These are phyloP conservation scores for Dolichotis patagonum DNA, from an alignment of 2,113 vertebrate genomes.

Conservation along the genomic window DNA sequence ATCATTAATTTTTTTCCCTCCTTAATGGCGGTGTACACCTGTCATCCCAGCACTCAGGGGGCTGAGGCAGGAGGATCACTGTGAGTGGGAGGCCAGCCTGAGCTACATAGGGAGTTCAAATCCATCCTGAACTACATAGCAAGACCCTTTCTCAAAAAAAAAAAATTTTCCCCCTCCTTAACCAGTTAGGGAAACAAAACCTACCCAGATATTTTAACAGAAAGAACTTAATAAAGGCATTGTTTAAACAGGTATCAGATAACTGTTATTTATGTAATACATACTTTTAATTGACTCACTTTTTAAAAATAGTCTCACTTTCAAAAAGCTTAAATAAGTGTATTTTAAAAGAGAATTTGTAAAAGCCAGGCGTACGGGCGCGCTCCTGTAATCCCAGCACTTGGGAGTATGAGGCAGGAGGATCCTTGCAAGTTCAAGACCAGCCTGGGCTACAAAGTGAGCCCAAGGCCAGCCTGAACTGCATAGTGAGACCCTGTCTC, in stretches of 20 bases:
- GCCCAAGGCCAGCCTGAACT: too few species aligned
- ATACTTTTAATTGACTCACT: neutral
- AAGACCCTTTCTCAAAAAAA: neutral
- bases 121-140: neutral
- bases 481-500: too few species aligned
- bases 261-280: neutral
- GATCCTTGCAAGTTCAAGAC: too few species aligned
- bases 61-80: neutral
- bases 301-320: neutral
- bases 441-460: too few species aligned
- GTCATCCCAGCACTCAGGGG: neutral
- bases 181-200: constrained; percentile 62
- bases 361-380: too few species aligned
- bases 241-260: neutral
- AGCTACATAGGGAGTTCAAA: neutral
- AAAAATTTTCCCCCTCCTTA: neutral
- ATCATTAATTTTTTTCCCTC: neutral
- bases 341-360: neutral
- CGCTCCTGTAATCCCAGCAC: too few species aligned
- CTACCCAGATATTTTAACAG: constrained; percentile 1
- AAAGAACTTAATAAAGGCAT: constrained; percentile 34
- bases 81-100: neutral
- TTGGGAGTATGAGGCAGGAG: too few species aligned
- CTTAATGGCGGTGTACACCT: neutral
- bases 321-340: neutral